Percentiles rank a stretch among this genome's conserved stretches.
These are phyloP conservation scores for Anomalospiza imberbis DNA, from an alignment of 2,797 vertebrate species.

Conservation along the genomic window DNA sequence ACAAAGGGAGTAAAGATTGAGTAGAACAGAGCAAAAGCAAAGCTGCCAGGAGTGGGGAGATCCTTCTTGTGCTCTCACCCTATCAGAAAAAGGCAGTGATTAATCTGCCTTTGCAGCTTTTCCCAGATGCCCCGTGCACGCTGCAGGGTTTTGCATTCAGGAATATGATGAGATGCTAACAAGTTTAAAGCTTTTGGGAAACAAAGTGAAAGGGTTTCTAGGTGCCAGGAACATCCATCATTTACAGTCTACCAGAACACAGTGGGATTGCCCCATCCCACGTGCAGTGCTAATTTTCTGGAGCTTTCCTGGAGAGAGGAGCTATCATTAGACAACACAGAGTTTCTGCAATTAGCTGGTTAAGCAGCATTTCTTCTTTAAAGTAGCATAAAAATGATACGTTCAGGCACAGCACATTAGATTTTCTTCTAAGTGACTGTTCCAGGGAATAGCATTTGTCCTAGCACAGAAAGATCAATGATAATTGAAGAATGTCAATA, in stretches of 20 bases:
- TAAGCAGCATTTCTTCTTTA: constrained; percentile 39
- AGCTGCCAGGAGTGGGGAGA: not conserved
- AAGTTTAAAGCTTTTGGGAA: constrained; percentile 29
- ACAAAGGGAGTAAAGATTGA: not conserved
- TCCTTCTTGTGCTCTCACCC: not conserved
- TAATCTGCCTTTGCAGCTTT: constrained; percentile 1
- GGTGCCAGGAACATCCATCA: constrained; percentile 2
- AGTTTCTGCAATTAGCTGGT: constrained; percentile 46
- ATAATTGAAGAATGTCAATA: constrained; percentile 53
- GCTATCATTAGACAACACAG: not conserved
- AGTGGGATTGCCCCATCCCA: not conserved
- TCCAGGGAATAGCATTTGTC: constrained; percentile 44
- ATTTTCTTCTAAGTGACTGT: constrained; percentile 16
- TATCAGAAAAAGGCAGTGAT: not conserved
- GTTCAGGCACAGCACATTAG: constrained; percentile 25
- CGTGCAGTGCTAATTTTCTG: constrained; percentile 20
- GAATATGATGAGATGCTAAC: constrained; percentile 5
- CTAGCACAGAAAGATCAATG: constrained; percentile 45
- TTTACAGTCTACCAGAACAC: not conserved
- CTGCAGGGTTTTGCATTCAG: not conserved
- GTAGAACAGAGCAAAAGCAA: not conserved
- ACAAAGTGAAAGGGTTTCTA: not conserved
- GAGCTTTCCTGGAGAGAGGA: constrained; percentile 26
- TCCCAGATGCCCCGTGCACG: not conserved
- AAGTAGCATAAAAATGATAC: constrained; percentile 20